Conservation (phyloP, 2,113 vertebrate species). For the Lepus europaeus region DNA sequence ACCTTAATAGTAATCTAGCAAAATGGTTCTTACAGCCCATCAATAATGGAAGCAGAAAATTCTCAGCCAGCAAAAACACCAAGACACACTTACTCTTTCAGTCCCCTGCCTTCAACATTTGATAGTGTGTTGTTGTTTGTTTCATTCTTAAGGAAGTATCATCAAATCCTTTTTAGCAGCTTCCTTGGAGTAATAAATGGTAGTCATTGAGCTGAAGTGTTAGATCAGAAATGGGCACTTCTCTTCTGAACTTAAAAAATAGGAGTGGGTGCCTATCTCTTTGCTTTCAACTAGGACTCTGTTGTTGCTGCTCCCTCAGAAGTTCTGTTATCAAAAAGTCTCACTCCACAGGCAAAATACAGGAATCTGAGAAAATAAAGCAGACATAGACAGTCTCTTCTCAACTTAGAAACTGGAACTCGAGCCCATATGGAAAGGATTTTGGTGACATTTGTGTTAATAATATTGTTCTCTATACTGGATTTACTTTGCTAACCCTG, state of each 20-base stretch:
- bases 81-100: neutral
- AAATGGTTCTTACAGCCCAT: neutral
- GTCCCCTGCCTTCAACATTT: neutral
- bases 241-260: neutral
- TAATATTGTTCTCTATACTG: neutral
- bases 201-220: neutral
- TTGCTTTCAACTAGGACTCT: neutral
- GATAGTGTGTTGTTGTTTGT: neutral
- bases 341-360: neutral
- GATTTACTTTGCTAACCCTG: neutral
- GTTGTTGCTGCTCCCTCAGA: too few species aligned
- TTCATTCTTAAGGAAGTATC: neutral
- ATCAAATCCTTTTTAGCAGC: slow-evolving; percentile 14
- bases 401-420: neutral
- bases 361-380: neutral
- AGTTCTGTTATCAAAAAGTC: too few species aligned
- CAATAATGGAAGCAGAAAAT: slow-evolving; percentile 36
- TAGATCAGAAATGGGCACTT: neutral
- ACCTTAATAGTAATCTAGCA: neutral
- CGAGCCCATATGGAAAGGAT: neutral
- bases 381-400: too few species aligned
- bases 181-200: neutral
- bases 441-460: neutral
- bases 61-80: neutral
- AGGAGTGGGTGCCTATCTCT: rapidly evolving